These are phyloP conservation scores for Heteropelma amictum DNA, from an alignment of 2,888 invertebrate species.

Conservation along the genomic window DNA sequence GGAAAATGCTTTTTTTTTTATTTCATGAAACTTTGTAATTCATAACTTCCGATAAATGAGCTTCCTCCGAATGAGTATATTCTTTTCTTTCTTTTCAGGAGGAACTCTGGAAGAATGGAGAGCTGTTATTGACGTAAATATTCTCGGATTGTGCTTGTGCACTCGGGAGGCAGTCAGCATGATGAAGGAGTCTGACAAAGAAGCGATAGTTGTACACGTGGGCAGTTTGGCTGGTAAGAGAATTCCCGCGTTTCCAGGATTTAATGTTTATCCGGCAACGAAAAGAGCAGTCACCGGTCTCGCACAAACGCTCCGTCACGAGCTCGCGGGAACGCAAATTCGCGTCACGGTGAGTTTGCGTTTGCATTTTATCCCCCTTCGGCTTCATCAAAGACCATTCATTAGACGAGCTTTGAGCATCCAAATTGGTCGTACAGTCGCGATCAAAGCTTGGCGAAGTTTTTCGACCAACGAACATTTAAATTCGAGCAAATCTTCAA, in stretches of 20 bases:
- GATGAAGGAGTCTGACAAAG: constrained; percentile 79
- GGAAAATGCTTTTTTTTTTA: neutral
- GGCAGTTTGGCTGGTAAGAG: constrained; percentile 80
- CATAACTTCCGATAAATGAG: too few species aligned
- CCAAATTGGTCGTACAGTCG: neutral
- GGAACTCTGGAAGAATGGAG: constrained; percentile 75
- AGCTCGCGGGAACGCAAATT: constrained; percentile 76
- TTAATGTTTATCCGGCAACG: constrained; percentile 81
- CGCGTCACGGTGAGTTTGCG: constrained; percentile 64
- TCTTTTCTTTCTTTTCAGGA: constrained; percentile 59
- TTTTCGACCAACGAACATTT: neutral
- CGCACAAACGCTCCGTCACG: constrained; percentile 81
- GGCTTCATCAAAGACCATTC: neutral
- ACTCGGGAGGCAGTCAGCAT: constrained; percentile 80
- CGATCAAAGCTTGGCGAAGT: neutral
- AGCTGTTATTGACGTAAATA: constrained; percentile 79
- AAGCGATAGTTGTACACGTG: constrained; percentile 82
- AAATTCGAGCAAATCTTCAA: neutral
- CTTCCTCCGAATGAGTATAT: too few species aligned
- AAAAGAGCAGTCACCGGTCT: constrained; percentile 81
- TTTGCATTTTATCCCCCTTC: neutral
- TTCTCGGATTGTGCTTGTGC: constrained; percentile 80
- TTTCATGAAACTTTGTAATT: too few species aligned
- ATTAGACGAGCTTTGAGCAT: neutral
- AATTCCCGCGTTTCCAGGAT: constrained; percentile 79